These are phyloP conservation scores for Rhodinocichla rosea DNA, from an alignment of 2,113 vertebrate species.

Conservation along the genomic window DNA sequence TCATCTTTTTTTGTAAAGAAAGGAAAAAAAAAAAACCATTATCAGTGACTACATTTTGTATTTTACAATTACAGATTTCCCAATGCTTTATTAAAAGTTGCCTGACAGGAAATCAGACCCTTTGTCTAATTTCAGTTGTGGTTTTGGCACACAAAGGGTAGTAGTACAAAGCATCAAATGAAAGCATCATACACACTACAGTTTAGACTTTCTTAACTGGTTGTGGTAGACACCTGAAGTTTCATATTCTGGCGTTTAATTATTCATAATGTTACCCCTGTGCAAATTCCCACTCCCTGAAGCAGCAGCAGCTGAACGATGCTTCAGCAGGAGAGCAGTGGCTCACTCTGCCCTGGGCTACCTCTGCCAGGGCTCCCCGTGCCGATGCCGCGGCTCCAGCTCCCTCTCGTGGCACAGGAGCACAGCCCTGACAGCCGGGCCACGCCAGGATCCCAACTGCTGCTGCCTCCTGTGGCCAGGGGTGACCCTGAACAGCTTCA, in stretches of 20 bases:
- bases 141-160: neutral
- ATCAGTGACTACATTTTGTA: neutral
- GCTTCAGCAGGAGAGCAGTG: neutral
- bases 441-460: neutral
- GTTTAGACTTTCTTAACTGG: neutral
- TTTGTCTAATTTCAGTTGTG: neutral
- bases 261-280: neutral
- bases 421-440: neutral
- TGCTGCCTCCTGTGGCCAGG: neutral
- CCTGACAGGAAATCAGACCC: neutral
- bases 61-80: neutral
- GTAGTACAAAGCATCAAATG: neutral
- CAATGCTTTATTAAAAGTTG: neutral
- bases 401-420: neutral
- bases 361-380: neutral
- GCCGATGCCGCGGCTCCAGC: neutral
- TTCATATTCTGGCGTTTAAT: neutral
- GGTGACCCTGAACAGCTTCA: neutral
- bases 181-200: neutral
- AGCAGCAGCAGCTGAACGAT: neutral
- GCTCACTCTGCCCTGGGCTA: neutral
- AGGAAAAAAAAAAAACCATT: neutral
- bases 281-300: neutral
- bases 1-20: slow-evolving; percentile 6
- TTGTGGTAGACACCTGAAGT: neutral